Evolutionary conservation across 2,113 vertebrate genomes (phyloP), one percentile per base, ranked within the genome.

Genomic region (Camelus bactrianus): DNA sequence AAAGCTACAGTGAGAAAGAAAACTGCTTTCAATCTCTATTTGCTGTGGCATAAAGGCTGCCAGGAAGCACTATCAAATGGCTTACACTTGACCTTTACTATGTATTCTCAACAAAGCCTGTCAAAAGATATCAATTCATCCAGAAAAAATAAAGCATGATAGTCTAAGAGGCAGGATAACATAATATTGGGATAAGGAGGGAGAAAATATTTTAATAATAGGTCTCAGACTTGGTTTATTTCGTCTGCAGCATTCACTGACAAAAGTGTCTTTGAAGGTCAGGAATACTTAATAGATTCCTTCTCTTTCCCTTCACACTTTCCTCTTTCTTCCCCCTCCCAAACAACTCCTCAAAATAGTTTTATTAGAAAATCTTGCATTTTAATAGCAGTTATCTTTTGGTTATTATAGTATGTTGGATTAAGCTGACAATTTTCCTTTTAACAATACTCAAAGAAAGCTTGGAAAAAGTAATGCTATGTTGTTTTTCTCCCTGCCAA

Each of bases 381-480:
- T 94, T 96, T 95, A 97, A 93, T 96, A 97, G 94, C 65, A 89
- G 50, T 84, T 96, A 91, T 96, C 60, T 91, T 96, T 95, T 96
- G 83, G 92, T 93, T 95, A 91, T 96, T 97, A 96, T 73, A 85
- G 46, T 93, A 95, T 95, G 48, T 87, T 95, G 50, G 72, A 97
- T 95, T 89, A 96, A 90, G 19, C 58, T 96, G 92, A 96, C 94
- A 97, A 97, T 93, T 93, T 72, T 94, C 48, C 69, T 95, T 96
- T 93, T 97, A 95, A 96, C 60, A 89, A 95, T 94, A 92, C 50
- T 92, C 84, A 93, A 92, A 81, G 75, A 95, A 96, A 97, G 58
- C 80, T 79, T 82, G 50, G 85, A 82, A 97, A 97, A 97, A 97
- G 90, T 95, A 96, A 97, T 95, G 87, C 75, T 94, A 91, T 4